Evolutionary conservation across 2,113 vertebrate species (phyloP).

Genomic region (Scomber scombrus): DNA sequence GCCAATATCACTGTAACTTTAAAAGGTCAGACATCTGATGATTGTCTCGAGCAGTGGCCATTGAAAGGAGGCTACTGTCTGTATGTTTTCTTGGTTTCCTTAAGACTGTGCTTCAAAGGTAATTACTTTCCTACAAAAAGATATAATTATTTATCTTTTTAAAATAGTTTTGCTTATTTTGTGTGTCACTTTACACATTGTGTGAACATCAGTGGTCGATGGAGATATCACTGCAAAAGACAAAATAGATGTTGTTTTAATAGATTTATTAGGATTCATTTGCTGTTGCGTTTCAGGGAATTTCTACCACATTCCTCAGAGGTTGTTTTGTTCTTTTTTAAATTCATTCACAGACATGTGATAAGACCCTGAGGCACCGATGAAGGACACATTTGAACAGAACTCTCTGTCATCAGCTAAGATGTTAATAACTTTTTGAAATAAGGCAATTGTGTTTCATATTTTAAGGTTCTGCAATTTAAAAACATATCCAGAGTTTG

Average conservation of each 20-base stretch:
- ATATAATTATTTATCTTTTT: not conserved
- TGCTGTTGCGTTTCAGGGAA: not conserved
- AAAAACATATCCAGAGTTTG: not conserved
- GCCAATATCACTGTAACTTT: not conserved
- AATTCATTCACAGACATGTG: constrained; percentile 36
- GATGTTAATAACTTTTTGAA: not conserved
- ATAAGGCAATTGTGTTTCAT: not conserved
- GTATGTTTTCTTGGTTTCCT: no score
- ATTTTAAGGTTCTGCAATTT: not conserved
- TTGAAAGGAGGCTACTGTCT: no score
- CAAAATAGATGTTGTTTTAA: not conserved
- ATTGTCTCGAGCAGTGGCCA: no score
- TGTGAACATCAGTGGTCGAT: no score
- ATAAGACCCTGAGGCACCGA: constrained; percentile 28
- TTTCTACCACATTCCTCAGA: not conserved
- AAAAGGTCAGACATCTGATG: not conserved
- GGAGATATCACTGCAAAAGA: not conserved
- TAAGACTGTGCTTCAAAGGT: not conserved
- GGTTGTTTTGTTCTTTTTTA: constrained; percentile 21
- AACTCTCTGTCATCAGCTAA: constrained; percentile 8
- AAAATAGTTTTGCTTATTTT: no score
- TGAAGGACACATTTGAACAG: constrained; percentile 4
- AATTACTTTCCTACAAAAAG: no score
- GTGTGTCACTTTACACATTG: no score
- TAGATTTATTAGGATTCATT: not conserved